phyloP scores from a whole-genome alignment of 37 sponge, comb jelly and placozoan genomes.

The Amphimedon queenslandica region DNA sequence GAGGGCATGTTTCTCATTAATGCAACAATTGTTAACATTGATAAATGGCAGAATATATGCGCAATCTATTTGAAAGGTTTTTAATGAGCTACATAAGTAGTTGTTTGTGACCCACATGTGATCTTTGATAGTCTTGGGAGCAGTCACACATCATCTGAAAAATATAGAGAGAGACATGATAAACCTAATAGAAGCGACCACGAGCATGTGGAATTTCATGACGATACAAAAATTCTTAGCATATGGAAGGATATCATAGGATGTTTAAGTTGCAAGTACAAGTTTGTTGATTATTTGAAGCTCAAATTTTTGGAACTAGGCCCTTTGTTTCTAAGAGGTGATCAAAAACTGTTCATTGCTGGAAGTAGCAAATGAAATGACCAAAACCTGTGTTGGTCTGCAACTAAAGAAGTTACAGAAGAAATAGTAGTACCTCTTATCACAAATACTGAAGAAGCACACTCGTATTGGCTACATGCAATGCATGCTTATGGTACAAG shows the following conservation, averaged over 20 bases:
- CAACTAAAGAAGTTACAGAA: neutral
- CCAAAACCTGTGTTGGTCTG: neutral
- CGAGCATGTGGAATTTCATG: too few relatives aligned
- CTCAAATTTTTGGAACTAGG: neutral
- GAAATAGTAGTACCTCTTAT: neutral
- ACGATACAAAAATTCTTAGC: too few relatives aligned
- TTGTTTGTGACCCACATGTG: neutral
- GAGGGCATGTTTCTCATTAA: conserved; percentile 11
- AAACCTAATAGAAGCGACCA: too few relatives aligned
- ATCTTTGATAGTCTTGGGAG: neutral
- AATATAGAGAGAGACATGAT: neutral
- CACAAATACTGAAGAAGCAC: neutral
- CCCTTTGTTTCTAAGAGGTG: neutral
- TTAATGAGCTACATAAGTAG: neutral
- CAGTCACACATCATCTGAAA: neutral
- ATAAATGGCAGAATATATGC: neutral
- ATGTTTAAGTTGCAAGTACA: neutral
- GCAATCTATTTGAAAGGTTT: neutral
- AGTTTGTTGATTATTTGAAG: neutral
- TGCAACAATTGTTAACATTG: neutral
- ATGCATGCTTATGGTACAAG: neutral
- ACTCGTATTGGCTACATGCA: neutral
- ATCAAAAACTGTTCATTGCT: neutral
- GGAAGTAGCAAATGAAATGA: neutral
- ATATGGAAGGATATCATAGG: neutral